Base-by-base conservation (phyloP, 2,888 invertebrate species). In the Apantesis nais region DNA sequence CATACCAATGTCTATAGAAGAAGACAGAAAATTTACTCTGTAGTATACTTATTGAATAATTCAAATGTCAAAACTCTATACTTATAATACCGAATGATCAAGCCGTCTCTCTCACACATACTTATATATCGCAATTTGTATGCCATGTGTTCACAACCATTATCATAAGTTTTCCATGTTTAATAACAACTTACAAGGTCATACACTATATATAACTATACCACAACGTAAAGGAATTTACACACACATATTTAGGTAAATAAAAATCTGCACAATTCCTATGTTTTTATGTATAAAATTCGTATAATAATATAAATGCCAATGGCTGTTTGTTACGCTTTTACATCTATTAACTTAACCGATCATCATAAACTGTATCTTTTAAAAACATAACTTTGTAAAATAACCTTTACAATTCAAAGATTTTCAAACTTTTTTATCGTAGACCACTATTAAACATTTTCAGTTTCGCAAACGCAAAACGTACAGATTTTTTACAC, bases 121-220 rank as follows among this genome's bases (percentile, higher is more conserved):
- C 48, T 7, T 62, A n/a, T 39, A 29, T 19, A 41, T 19, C 66
- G 55, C 34, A 37, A 67, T 44, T 67, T 31, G n/a, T 61, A 61
- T 34, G 60, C 60, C 58, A 66, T 29, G n/a, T 22, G 66, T 58
- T 11, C 58, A 39, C 39, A 41, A 25, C 22, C 31, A 34, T 67
- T 67, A 62, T 62, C 63, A 44, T 58, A 44, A 22, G 41, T 9
- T 41, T 12, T 55, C 31, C 37, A 58, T 19, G 31, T 44, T 63
- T 64, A 58, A 64, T 58, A 68, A 41, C 58, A 58, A 14, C 48
- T 25, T n/a, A 19, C 55, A 68, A 68, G 68, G 68, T 64, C 68
- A 58, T 1, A 44, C n/a, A 37, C n/a, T n/a, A n/a, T n/a, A 41
- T 60, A 68, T 64, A 31, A 64, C 58, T 64, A 60, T 44, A 64